These are phyloP conservation scores for Channa argus DNA, from an alignment of 2,113 vertebrate species.

Conservation along the genomic window DNA sequence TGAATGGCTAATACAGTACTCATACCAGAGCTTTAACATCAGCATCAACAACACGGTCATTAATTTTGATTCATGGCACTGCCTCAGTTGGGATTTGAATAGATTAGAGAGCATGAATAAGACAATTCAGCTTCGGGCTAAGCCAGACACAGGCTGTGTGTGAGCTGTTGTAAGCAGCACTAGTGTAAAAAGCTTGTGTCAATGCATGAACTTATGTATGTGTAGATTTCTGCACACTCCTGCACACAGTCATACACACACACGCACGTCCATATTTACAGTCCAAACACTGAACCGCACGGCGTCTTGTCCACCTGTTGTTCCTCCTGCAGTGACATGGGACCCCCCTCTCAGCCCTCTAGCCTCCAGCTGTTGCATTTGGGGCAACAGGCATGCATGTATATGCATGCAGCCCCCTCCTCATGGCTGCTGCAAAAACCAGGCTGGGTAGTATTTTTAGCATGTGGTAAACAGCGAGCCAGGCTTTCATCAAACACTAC, in stretches of 20 bases:
- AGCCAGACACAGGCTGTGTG: conserved; percentile 48
- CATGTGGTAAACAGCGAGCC: conserved; percentile 73
- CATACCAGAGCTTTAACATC: conserved; percentile 55
- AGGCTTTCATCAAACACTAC: conserved; percentile 57
- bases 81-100: conserved; percentile 49
- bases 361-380: conserved; percentile 69
- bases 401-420: conserved; percentile 17
- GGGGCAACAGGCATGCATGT: conserved; percentile 54
- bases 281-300: conserved; percentile 48
- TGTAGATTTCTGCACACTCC: conserved; percentile 25
- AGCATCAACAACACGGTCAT: conserved; percentile 59
- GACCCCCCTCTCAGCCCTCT: conserved; percentile 31
- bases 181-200: conserved; percentile 21
- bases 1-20: conserved; percentile 51
- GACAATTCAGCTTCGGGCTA: conserved; percentile 56
- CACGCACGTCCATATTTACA: conserved; percentile 51
- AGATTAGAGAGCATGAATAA: conserved; percentile 62
- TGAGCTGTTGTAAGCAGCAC: conserved; percentile 26
- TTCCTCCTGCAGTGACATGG: conserved; percentile 27
- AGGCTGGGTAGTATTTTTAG: conserved; percentile 77
- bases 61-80: conserved; percentile 61
- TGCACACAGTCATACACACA: not conserved
- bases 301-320: conserved; percentile 67
- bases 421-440: conserved; percentile 44
- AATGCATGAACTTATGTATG: conserved; percentile 20